phyloP scores from a whole-genome alignment of 2,888 invertebrate genomes.

The Acanthosepion pharaonis region DNA sequence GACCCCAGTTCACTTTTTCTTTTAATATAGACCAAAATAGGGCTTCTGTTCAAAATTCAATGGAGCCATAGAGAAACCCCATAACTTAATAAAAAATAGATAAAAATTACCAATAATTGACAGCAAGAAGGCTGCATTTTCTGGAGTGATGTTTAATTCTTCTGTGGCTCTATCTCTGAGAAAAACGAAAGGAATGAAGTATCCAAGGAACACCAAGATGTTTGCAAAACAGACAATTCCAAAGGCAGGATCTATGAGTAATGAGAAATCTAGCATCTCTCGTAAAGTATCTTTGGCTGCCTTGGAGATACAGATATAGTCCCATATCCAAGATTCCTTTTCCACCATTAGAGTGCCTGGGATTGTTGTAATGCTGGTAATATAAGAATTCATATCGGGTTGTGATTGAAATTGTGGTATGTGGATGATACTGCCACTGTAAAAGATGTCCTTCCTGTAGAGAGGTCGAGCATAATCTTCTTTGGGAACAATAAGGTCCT shows the following conservation, averaged over 20 bases:
- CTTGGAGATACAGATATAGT: conserved; percentile 70
- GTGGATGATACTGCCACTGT: conserved; percentile 94
- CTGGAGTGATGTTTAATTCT: conserved; percentile 58
- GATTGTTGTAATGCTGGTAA: conserved; percentile 91
- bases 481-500: conserved; percentile 56
- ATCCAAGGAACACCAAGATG: conserved; percentile 73
- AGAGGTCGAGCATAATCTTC: conserved; percentile 81
- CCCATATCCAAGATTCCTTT: conserved; percentile 54
- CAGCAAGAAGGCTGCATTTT: conserved; percentile 75
- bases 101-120: conserved; percentile 71
- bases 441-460: conserved; percentile 97
- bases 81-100: not conserved
- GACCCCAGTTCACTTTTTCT: too few relatives aligned
- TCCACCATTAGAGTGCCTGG: conserved; percentile 76
- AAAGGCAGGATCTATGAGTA: conserved; percentile 91
- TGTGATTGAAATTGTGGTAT: conserved; percentile 89
- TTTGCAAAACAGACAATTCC: conserved; percentile 94
- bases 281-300: conserved; percentile 77
- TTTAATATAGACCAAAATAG: too few relatives aligned
- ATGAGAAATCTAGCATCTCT: conserved; percentile 92
- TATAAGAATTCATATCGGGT: conserved; percentile 89
- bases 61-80: not conserved
- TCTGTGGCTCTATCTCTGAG: conserved; percentile 64
- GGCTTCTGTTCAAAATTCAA: too few relatives aligned
- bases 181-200: conserved; percentile 72